Percentiles rank a stretch among this genome's conserved stretches.
phyloP scores from a whole-genome alignment of 2,888 invertebrate species.

The Anoncus sp. region DNA sequence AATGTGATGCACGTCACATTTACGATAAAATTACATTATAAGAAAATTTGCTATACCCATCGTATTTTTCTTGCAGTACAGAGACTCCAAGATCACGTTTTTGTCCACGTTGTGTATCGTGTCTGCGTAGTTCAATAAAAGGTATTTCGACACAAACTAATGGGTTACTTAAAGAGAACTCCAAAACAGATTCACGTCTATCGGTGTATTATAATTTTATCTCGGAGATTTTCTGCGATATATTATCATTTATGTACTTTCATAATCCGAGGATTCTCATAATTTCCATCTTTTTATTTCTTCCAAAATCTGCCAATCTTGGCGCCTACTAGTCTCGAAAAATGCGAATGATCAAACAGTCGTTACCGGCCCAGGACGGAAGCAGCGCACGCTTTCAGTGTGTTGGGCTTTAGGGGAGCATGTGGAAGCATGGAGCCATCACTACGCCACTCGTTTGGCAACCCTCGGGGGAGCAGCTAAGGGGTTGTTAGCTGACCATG shows the following conservation, averaged over 20 bases:
- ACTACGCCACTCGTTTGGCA: constrained; percentile 69
- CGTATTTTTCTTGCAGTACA: no score
- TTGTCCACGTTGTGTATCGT: no score
- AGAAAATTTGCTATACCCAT: no score
- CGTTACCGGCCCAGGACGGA: constrained; percentile 69
- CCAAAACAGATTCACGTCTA: no score
- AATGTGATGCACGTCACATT: background rate
- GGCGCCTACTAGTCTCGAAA: constrained; percentile 33
- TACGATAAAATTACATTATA: background rate
- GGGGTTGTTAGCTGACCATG: constrained; percentile 81
- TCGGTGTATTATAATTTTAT: no score
- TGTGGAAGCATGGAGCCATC: constrained; percentile 66
- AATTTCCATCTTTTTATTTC: constrained; percentile 36
- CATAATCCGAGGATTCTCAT: background rate
- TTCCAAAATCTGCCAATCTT: constrained; percentile 1
- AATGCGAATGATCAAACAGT: constrained; percentile 76
- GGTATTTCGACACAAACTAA: no score
- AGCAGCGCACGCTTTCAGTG: constrained; percentile 11
- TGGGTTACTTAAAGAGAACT: no score
- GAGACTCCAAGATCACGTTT: no score
- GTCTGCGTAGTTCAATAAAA: no score
- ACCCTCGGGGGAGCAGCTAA: constrained; percentile 73
- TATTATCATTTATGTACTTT: background rate
- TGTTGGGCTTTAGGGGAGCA: constrained; percentile 2
- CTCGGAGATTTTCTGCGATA: no score